A percentile compares a stretch with the other conserved stretches of the same genome.
Evolutionary conservation across 2,888 invertebrate species (phyloP).

Genomic region (Drosophila mayaguana): DNA sequence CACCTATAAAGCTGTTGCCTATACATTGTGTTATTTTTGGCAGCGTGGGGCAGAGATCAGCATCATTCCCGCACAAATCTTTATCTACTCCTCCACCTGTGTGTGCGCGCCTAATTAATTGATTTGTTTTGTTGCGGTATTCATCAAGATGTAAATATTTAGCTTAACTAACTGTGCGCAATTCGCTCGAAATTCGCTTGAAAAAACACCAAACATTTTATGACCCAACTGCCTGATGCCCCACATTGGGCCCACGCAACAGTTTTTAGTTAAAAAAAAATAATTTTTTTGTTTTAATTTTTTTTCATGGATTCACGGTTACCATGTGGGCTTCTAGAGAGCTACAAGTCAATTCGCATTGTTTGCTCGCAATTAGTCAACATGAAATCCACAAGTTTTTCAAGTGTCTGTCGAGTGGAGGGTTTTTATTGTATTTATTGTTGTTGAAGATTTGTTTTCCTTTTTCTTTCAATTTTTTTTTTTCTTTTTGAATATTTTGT

Average conservation of each 20-base stretch:
- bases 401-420: constrained; percentile 48
- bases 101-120: constrained; percentile 65
- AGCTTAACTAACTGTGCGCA: constrained; percentile 66
- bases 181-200: constrained; percentile 60
- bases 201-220: constrained; percentile 27
- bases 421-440: constrained; percentile 27
- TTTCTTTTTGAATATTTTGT: constrained; percentile 34
- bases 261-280: constrained; percentile 11
- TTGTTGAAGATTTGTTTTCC: constrained; percentile 39
- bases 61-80: constrained; percentile 32
- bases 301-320: constrained; percentile 35
- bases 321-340: constrained; percentile 51
- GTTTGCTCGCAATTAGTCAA: constrained; percentile 72
- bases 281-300: neutral
- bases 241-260: constrained; percentile 54
- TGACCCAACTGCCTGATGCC: constrained; percentile 51
- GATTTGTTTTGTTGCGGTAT: constrained; percentile 77
- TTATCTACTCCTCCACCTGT: constrained; percentile 39
- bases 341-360: constrained; percentile 35
- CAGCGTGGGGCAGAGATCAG: constrained; percentile 53
- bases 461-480: constrained; percentile 2
- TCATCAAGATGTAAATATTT: constrained; percentile 67
- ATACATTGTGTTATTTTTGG: constrained; percentile 72
- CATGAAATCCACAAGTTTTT: constrained; percentile 68
- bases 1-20: constrained; percentile 66